Base-by-base conservation (phyloP, 2,113 vertebrate species). In the Aldabrachelys gigantea region DNA sequence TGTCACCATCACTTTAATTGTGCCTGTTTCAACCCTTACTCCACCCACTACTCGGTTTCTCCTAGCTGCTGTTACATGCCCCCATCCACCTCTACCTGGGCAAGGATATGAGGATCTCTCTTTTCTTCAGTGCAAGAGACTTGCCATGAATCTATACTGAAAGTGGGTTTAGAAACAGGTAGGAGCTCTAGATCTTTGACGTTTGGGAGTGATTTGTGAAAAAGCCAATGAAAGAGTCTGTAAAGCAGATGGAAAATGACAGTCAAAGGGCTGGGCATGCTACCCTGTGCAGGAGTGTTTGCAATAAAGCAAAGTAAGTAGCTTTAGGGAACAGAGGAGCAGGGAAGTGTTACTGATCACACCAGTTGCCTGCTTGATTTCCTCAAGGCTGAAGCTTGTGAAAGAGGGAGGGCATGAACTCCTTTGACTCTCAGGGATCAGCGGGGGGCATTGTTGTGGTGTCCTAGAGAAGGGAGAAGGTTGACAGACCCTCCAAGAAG, bases 31-130 rank as follows among this genome's bases (percentile, higher is more conserved):
- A 85, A 88, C 19, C 35, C 59, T 80, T 4, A 54, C 21, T 79
- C 29, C 85, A 80, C 87, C 78, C 25, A n/a, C 93, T 25, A 94
- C 88, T 89, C 44, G 84, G 79, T 82, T 95, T 91, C 6, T 84
- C 65, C 13, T 75, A 10, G 10, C 56, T 91, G 69, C 80, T 16
- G 29, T 62, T 62, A 22, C 57, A 47, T 72, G 91, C 82, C 62
- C 56, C 31, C 16, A 69, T 72, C n/a, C n/a, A 38, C n/a, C n/a
- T 72, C 80, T 11, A 5, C 84, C 47, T 59, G 19, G 72, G 72
- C 87, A 94, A 59, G 0, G 0, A 11, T 41, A 89, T 3, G 11
- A 92, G 75, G 29, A 82, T 8, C 25, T 50, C 41, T 84, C 29
- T 81, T 96, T 90, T 82, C 82, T 69, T 84, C 38, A 6, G 31